Percentiles rank a stretch among this genome's conserved stretches.
Conservation (phyloP, 2,797 vertebrate genomes). For the Sebastes elongatus region DNA sequence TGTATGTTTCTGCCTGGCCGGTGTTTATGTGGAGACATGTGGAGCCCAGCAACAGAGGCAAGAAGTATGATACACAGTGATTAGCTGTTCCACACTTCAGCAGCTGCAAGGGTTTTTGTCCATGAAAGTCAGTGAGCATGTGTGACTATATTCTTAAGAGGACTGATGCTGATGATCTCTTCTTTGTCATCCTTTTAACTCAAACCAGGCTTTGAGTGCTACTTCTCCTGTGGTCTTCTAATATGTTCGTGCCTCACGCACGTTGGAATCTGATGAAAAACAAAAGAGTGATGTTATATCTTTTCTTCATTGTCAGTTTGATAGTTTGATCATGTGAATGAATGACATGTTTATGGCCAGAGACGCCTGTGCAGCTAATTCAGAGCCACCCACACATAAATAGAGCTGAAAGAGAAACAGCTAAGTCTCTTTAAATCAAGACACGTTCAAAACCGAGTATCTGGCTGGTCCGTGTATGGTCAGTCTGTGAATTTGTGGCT, state of each 20-base stretch:
- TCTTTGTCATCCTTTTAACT: constrained; percentile 38
- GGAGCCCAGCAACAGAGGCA: constrained; percentile 41
- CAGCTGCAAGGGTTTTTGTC: not conserved
- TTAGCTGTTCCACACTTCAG: constrained; percentile 54
- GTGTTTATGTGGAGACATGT: constrained; percentile 48
- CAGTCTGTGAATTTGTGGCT: too few relatives aligned
- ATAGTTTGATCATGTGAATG: constrained; percentile 13
- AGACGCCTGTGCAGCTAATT: constrained; percentile 37
- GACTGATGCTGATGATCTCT: constrained; percentile 20
- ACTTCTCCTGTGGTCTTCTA: constrained; percentile 9
- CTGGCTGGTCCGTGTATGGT: too few relatives aligned
- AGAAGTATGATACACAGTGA: constrained; percentile 47
- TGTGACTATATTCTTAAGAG: constrained; percentile 19
- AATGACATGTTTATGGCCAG: constrained; percentile 26
- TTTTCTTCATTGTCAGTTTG: constrained; percentile 28
- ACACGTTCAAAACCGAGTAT: not conserved
- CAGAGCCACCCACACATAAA: constrained; percentile 43
- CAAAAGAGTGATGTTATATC: constrained; percentile 6
- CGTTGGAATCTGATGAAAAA: constrained; percentile 1
- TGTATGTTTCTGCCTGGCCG: constrained; percentile 23
- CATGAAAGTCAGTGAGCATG: constrained; percentile 29
- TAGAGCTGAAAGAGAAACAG: constrained; percentile 49
- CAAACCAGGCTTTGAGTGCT: constrained; percentile 25
- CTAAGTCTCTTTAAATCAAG: constrained; percentile 26
- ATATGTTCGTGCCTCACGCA: not conserved